Evolutionary conservation across 2,113 vertebrate genomes (phyloP), one percentile per base, ranked within the genome.

Genomic region (Campylomormyrus numenius): DNA sequence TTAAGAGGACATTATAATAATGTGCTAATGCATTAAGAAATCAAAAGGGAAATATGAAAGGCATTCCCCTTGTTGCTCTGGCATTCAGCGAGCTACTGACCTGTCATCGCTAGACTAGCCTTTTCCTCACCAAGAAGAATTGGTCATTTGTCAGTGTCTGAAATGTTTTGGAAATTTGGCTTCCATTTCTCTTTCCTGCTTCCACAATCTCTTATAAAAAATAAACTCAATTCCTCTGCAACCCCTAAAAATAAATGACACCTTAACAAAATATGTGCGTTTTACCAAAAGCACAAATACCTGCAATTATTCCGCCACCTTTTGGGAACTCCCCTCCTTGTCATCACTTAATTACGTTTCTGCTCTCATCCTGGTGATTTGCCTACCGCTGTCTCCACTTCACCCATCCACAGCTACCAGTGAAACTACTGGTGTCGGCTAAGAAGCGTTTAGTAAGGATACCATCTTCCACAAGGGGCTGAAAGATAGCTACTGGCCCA

Each of bases 161-260:
- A 85, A 85, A 85, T 85, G 45, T 48, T 85, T 85, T 85, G 83
- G 83, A 85, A 85, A 48, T 85, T 85, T 85, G 83, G 83, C 13
- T 85, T 46, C 83, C 45, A 85, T 85, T 48, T 46, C 83, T 48
- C 17, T 85, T 3, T n/a, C 45, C 24, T 85, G 83, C 42, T 85
- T 48, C 39, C 83, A 46, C 83, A n/a, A n/a, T 42, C 17, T 8
- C 42, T 46, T 24, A 46, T 24, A 31, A 31, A 13, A 70, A 66
- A 66, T 17, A 84, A 85, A 85, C 83, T 85, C 45, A n/a, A 48
- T 85, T 48, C 5, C 21, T 48, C 8, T 48, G 10, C 42, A 46
- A 45, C 19, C 83, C 83, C 83, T 85, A 48, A 48, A 85, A 85
- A 46, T 9, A 85, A 85, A 85, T 85, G 45, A 45, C 45, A n/a